Evolutionary conservation across 2,888 invertebrate genomes (phyloP), one percentile per base, ranked within the genome.

Genomic region (Agrotis ipsilon): DNA sequence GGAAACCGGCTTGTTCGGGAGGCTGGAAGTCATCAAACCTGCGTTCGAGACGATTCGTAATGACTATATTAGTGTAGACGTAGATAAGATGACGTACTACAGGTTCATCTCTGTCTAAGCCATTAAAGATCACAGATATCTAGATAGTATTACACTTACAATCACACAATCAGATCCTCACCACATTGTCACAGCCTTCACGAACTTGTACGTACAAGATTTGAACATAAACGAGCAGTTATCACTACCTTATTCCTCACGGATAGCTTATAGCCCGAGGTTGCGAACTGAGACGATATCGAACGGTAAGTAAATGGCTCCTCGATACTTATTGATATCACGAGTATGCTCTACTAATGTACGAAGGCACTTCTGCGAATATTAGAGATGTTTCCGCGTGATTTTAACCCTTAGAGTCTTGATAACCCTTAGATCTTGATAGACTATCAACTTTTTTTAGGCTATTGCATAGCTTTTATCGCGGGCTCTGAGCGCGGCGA

Each of bases 301-400:
- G 19, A 78, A 54, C 46, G 24, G 39, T 55, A 52, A 55, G 63
- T 78, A 48, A 76, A 76, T 68, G 54, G 78, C 59, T 68, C 63
- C 55, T 64, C 43, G 21, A 61, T 63, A 63, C 58, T 73, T 67
- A 78, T 73, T 78, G 59, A 76, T 68, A 63, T 63, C 45, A 59
- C 27, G 59, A 78, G 72, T 63, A 60, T 59, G n/a, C 46, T 78
- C 59, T 24, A 49, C 61, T 62, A 51, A 66, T 72, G 32, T 51
- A 62, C 18, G 45, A 78, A 39, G 39, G 68, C 64, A 45, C 78
- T 72, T 46, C 16, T 72, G 57, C 21, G 46, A 66, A 72, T 67
- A 62, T 78, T 27, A 54, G 39, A 64, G 18, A 76, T 76, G n/a
- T 65, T 71, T 72, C 51, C 46, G 43, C 49, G 4, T 9, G 32